Conservation (phyloP, 1,140 invertebrate genomes). For the Pentalonia nigronervosa region DNA sequence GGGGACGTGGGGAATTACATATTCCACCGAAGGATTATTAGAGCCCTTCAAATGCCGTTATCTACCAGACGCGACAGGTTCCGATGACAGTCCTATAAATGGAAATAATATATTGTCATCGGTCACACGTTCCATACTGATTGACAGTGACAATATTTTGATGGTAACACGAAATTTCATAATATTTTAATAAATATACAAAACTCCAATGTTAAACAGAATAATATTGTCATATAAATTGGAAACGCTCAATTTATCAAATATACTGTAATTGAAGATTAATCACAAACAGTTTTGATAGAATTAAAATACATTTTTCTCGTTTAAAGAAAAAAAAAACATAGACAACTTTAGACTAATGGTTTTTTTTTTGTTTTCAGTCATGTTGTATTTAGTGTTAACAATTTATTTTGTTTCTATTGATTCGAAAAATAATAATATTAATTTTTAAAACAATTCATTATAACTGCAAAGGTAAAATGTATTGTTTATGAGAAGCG, state of each 20-base stretch:
- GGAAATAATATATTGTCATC: neutral
- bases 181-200: neutral
- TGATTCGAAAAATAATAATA: neutral
- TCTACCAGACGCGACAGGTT: neutral
- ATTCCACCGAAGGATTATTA: neutral
- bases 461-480: neutral
- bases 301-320: neutral
- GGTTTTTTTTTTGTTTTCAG: neutral
- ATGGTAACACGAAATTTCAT: neutral
- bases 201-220: neutral
- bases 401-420: neutral
- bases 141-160: constrained; percentile 16
- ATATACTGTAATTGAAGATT: neutral
- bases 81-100: neutral
- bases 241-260: neutral
- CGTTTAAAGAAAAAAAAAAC: neutral
- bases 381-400: neutral
- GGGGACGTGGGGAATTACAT: neutral
- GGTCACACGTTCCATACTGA: neutral
- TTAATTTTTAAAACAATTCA: neutral
- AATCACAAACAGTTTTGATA: neutral
- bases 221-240: neutral
- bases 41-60: neutral
- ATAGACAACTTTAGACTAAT: neutral
- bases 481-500: neutral